Percentiles rank a stretch among this genome's conserved stretches.
phyloP scores from a whole-genome alignment of 1,140 invertebrate genomes.

The Campoletis sonorensis region DNA sequence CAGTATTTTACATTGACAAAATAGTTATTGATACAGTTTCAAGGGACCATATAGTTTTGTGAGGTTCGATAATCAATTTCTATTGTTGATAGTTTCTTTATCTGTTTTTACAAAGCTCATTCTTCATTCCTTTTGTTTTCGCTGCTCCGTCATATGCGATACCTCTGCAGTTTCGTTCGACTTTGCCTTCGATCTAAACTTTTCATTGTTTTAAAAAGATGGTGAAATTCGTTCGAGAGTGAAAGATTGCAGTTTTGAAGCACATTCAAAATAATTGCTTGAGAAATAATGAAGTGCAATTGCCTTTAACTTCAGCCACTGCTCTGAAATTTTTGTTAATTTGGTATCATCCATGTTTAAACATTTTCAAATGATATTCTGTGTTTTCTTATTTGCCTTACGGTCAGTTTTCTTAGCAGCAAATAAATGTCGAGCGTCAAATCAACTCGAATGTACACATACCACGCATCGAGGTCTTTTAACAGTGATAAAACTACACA shows the following conservation, averaged over 20 bases:
- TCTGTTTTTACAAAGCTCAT: conserved; percentile 51
- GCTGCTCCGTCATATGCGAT: conserved; percentile 54
- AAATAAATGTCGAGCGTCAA: not conserved
- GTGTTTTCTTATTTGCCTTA: too few species aligned
- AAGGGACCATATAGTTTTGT: conserved; percentile 18
- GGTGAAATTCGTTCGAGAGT: too few species aligned
- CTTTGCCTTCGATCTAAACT: not conserved
- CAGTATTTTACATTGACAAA: conserved; percentile 50
- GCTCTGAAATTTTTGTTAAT: too few species aligned
- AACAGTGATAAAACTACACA: not conserved
- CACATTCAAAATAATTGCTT: too few species aligned
- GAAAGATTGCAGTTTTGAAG: too few species aligned
- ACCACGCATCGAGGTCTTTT: not conserved
- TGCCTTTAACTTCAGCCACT: too few species aligned
- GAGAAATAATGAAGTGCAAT: too few species aligned
- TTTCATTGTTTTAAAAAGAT: too few species aligned
- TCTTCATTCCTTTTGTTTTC: conserved; percentile 17
- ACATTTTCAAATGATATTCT: too few species aligned
- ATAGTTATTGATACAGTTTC: not conserved
- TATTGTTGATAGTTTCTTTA: conserved; percentile 63
- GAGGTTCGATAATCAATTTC: conserved; percentile 57
- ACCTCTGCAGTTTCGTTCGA: conserved; percentile 60
- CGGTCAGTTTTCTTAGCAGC: too few species aligned
- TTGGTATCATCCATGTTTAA: too few species aligned
- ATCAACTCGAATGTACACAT: not conserved